Conservation (phyloP, 2,888 invertebrate genomes). For the Coleophora flavipennella region DNA sequence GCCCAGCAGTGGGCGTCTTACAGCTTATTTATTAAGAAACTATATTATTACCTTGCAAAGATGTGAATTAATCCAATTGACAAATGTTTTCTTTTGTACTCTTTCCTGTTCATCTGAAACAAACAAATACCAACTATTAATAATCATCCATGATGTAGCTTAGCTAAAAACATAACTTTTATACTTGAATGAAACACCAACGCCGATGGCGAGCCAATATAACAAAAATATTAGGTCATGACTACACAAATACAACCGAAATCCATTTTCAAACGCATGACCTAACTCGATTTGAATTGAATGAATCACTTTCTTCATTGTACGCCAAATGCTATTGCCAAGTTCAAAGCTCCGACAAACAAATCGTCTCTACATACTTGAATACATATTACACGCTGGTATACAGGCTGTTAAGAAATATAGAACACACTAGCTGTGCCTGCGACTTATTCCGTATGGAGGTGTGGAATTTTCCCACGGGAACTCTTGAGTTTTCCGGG, state of each 20-base stretch:
- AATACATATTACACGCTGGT: too few species aligned
- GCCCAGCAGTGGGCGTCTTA: too few species aligned
- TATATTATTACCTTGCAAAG: slow-evolving; percentile 86
- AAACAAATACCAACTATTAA: slow-evolving; percentile 20
- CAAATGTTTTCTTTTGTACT: slow-evolving; percentile 99
- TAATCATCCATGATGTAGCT: not conserved
- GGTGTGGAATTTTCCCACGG: too few species aligned
- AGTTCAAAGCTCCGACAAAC: slow-evolving; percentile 41
- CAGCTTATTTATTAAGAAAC: too few species aligned
- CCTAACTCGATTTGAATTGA: slow-evolving; percentile 14
- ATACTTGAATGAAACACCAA: not conserved
- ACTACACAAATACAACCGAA: too few species aligned
- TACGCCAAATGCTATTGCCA: slow-evolving; percentile 32
- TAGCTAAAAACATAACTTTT: too few species aligned
- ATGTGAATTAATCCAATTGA: slow-evolving; percentile 99
- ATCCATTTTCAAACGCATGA: slow-evolving; percentile 3
- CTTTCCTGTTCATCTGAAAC: slow-evolving; percentile 98
- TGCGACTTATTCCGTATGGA: too few species aligned
- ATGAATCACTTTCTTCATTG: slow-evolving; percentile 35
- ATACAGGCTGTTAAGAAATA: too few species aligned
- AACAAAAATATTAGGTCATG: too few species aligned
- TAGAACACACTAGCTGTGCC: too few species aligned
- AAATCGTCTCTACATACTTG: too few species aligned
- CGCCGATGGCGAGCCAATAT: not conserved
- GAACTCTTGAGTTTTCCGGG: too few species aligned